Base-by-base conservation (phyloP, 2,888 invertebrate species). In the Crioceris asparagi region DNA sequence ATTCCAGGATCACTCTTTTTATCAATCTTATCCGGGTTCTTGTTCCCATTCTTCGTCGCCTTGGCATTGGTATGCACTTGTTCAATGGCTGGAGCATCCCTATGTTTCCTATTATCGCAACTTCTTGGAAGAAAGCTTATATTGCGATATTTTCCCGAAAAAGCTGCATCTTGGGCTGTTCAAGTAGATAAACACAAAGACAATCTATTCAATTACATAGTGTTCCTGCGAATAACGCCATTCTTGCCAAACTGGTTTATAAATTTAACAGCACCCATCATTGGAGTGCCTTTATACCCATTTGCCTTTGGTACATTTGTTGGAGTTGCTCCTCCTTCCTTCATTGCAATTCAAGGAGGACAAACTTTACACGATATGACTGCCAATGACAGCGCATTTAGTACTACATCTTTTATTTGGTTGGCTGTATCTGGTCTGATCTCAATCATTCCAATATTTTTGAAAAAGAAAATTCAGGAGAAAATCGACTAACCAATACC, bases 1-100 rank as follows among this genome's bases (percentile, higher is more conserved):
- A 98, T 98, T 69, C 98, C 98, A 44, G 98, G 98, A 47, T 97
- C 97, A 11, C 80, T 98, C 59, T 98, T 97, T 61, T 71, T 98
- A 36, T 97, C 96, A 46, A 93, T 98, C 53, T 71, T 98, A 35
- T 91, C 93, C 44, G 98, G 98, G 45, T 98, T 94, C 64, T 70
- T 98, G 26, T 98, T 96, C 61, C 86, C 91, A 41, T 97, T 97
- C 66, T 79, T 83, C 31, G 62, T 88, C 48, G 98, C 98, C 4
- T 66, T 99, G 51, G 58, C 79, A 37, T 68, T 97, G 44, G 92
- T 91, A 1, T 91, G 90, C 58, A 83, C 80, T 46, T 98, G 98
- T 66, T 98, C 97, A 45, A 92, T 94, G 12, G 65, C 91, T 36
- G 98, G 98, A 44, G 98, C 98, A 16, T 85, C 91, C 12, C 72